These are phyloP conservation scores for Dufourea novaeangliae DNA, from an alignment of 1,140 invertebrate genomes.

Conservation along the genomic window DNA sequence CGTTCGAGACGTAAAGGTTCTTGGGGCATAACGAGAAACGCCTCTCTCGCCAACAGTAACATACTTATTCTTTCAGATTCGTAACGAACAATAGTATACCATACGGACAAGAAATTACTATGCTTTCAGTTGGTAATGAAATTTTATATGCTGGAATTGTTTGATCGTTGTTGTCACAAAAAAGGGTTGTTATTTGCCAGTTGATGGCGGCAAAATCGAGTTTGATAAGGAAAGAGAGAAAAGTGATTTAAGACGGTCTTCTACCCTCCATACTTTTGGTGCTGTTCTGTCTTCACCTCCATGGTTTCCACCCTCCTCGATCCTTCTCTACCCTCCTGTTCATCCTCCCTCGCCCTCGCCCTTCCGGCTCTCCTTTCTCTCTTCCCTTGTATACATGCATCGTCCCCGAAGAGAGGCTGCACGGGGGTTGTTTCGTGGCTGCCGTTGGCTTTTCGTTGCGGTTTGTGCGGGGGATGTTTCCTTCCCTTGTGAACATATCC, in stretches of 20 bases:
- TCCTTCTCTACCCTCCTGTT: conserved; percentile 31
- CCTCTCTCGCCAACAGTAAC: background rate
- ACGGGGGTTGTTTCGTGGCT: conserved; percentile 66
- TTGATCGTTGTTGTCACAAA: conserved; percentile 14
- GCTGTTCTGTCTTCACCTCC: conserved; percentile 36
- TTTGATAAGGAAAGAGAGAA: conserved; percentile 40
- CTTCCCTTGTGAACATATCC: conserved; percentile 73
- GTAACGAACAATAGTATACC: background rate
- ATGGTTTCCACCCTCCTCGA: conserved; percentile 36
- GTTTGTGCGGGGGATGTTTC: conserved; percentile 76
- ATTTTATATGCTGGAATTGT: conserved; percentile 52
- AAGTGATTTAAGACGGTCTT: conserved; percentile 70
- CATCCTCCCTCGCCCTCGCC: background rate
- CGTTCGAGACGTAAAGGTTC: background rate
- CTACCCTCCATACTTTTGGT: conserved; percentile 27
- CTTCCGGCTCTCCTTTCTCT: conserved; percentile 37
- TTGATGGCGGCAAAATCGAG: conserved; percentile 17
- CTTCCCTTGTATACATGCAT: conserved; percentile 55
- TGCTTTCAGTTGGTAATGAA: conserved; percentile 45
- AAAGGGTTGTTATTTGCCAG: conserved; percentile 41
- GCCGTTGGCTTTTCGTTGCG: conserved; percentile 74
- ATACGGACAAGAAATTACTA: background rate
- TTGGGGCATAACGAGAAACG: background rate
- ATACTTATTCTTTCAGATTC: background rate
- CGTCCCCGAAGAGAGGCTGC: conserved; percentile 53